A percentile compares a stretch with the other conserved stretches of the same genome.
phyloP scores from a whole-genome alignment of 2,113 vertebrate species.

The Microtus montanus region DNA sequence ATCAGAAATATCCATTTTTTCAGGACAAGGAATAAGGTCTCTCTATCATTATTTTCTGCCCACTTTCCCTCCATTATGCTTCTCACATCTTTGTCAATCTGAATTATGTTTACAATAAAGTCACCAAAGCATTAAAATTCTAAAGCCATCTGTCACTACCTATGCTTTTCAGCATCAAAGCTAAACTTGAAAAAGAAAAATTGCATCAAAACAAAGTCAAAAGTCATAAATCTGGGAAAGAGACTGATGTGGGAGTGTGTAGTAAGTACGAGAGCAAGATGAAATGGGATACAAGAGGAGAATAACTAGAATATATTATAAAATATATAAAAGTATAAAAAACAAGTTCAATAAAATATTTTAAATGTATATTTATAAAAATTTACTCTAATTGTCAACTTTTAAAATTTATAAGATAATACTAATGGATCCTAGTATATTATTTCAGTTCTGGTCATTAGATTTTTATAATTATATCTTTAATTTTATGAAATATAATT shows the following conservation, averaged over 20 bases:
- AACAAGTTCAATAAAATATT: not conserved
- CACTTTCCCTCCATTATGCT: not conserved
- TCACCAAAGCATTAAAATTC: conserved; percentile 54
- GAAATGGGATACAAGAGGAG: too few species aligned
- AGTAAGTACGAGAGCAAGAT: not conserved
- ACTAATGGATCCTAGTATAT: not conserved
- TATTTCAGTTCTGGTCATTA: not conserved
- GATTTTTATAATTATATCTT: not conserved
- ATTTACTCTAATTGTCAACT: not conserved
- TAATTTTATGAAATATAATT: not conserved
- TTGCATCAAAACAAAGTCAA: not conserved
- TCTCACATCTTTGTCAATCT: conserved; percentile 37
- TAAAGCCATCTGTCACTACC: conserved; percentile 43
- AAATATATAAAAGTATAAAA: not conserved
- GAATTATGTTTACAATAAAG: conserved; percentile 51
- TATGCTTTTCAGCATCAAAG: not conserved
- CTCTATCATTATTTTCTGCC: not conserved
- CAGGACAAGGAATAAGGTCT: not conserved
- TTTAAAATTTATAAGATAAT: not conserved
- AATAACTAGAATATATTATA: too few species aligned
- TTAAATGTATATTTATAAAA: not conserved
- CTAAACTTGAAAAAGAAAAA: not conserved
- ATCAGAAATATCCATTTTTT: not conserved
- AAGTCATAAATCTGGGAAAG: not conserved
- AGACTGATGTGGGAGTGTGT: not conserved